phyloP scores from a whole-genome alignment of 2,797 vertebrate species.

The Clamator glandarius region DNA sequence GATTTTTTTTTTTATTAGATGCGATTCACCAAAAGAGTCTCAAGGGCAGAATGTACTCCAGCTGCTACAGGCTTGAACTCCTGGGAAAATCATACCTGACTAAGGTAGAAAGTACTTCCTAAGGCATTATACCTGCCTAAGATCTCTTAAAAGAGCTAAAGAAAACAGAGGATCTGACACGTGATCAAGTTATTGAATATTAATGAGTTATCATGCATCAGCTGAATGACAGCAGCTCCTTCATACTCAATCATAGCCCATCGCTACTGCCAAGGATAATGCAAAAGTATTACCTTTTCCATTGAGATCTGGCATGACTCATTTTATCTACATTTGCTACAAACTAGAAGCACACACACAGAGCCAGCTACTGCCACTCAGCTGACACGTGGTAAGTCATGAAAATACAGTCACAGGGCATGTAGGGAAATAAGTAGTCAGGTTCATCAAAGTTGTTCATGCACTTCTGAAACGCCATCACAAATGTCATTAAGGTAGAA shows the following conservation, averaged over 20 bases:
- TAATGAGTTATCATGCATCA: neutral
- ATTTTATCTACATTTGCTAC: neutral
- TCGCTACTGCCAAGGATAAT: neutral
- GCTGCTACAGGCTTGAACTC: neutral
- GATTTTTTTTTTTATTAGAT: neutral
- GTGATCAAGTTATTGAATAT: neutral
- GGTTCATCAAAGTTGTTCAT: neutral
- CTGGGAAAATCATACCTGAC: neutral
- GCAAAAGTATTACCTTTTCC: neutral
- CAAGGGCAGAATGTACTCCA: neutral
- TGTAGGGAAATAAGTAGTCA: neutral
- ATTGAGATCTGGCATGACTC: neutral
- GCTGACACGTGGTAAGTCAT: neutral
- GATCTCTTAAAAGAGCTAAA: neutral
- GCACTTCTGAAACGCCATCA: neutral
- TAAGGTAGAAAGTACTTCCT: neutral
- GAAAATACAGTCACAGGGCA: neutral
- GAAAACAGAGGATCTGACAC: neutral
- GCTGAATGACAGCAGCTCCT: neutral
- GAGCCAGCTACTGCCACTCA: neutral
- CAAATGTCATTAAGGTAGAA: neutral
- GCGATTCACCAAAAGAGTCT: neutral
- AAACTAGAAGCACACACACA: neutral
- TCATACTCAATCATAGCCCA: neutral
- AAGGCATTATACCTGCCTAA: neutral